phyloP scores from a whole-genome alignment of 2,888 invertebrate genomes.

The Euspilapteryx auroguttella region DNA sequence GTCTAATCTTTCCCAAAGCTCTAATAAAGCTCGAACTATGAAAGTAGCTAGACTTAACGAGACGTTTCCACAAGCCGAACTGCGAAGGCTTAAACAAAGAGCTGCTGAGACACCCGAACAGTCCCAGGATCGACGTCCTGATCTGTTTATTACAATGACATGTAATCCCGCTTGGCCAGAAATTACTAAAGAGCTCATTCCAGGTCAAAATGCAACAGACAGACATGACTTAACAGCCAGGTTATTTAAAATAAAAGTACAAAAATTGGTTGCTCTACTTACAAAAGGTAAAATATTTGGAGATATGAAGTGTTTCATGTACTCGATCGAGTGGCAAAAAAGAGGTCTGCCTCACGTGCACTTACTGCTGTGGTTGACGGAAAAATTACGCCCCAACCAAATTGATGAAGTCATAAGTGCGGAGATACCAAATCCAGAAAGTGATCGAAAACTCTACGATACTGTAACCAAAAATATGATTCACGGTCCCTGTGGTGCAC shows the following conservation, averaged over 20 bases:
- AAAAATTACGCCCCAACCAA: slow-evolving; percentile 11
- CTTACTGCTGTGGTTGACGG: slow-evolving; percentile 10
- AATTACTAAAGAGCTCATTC: slow-evolving; percentile 10
- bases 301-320: slow-evolving; percentile 10
- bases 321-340: slow-evolving; percentile 11
- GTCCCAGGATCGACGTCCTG: too few species aligned
- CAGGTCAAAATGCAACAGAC: slow-evolving; percentile 12
- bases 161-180: slow-evolving; percentile 15
- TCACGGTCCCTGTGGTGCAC: slow-evolving; percentile 13
- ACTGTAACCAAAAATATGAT: slow-evolving; percentile 11
- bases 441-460: slow-evolving; percentile 10
- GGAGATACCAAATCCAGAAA: slow-evolving; percentile 10
- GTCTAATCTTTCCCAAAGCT: neutral
- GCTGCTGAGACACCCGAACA: too few species aligned
- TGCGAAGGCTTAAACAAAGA: too few species aligned
- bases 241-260: slow-evolving; percentile 13
- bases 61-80: neutral
- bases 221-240: slow-evolving; percentile 15
- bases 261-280: slow-evolving; percentile 10
- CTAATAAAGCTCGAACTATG: neutral
- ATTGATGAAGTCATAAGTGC: slow-evolving; percentile 11
- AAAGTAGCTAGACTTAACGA: neutral
- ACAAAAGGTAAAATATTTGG: slow-evolving; percentile 12
- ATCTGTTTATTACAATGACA: too few species aligned
- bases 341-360: slow-evolving; percentile 11